Evolutionary conservation across 1,140 invertebrate genomes (phyloP), one percentile per base, ranked within the genome.

Genomic region (Heliconius congener): DNA sequence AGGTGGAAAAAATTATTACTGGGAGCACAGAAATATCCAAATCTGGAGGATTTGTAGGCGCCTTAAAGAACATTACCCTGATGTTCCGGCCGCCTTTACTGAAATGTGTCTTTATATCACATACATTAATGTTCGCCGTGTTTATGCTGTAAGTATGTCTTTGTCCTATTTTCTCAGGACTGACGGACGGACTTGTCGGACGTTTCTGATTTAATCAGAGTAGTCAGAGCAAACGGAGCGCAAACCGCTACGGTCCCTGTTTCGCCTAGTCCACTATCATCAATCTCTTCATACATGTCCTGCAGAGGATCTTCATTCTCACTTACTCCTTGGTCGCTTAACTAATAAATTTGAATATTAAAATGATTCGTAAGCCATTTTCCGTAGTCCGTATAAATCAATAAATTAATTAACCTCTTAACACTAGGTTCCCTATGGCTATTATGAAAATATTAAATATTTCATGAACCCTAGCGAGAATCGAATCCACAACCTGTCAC

Each of bases 41-140:
- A 94, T 91, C 3, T 72, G 88, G 77, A 86, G 96, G 81, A 30
- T 96, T 81, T 94, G 96, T 90, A 79, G 95, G 88, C 0, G 91
- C 90, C 0, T 39, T 94, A 6, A 88, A 87, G 80, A 92, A 92
- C 73, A 81, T 92, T 0, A 85, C 87, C 0, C 93, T 95, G 9
- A 82, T 96, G 30, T 96, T 96, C 88, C 91, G 92, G n/a, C 91
- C 90, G 50, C 93, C 92, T 0, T 87, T 95, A 11, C 74, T 95
- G 13, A 55, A 90, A 5, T 96, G 96, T 80, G 96, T 96, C 0
- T 76, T 95, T 11, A 95, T 96, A 79, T 95, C 96, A 0, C 96
- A 95, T 81, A 86, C 93, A 4, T 94, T 94, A 1, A 95, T 96
- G 87, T 96, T 96, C 57, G 85, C 92, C 27, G 91, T 95, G 16